Evolutionary conservation across 2,797 vertebrate genomes (phyloP).

Genomic region (Tragopan temminckii): DNA sequence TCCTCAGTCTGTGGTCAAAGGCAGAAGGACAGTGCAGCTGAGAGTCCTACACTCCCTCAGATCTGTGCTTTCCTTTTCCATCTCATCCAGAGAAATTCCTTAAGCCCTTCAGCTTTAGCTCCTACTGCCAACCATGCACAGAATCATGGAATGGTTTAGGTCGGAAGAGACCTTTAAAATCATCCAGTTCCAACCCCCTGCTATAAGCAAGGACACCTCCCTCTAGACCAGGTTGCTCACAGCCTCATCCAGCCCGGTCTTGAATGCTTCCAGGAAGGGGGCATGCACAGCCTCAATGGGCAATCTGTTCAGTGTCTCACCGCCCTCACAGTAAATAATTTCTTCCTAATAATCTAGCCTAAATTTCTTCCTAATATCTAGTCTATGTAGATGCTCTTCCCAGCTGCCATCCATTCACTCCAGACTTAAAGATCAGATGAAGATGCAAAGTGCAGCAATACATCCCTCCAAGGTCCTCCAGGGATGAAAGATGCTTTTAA

Average conservation of each 20-base stretch:
- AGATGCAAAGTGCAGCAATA: not conserved
- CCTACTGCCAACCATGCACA: not conserved
- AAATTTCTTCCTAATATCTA: too few species aligned
- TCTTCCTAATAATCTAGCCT: too few species aligned
- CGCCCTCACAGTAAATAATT: too few species aligned
- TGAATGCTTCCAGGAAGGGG: too few species aligned
- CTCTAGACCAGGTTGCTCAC: too few species aligned
- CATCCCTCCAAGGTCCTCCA: not conserved
- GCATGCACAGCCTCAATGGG: too few species aligned
- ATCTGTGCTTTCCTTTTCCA: not conserved
- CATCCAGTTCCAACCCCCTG: too few species aligned
- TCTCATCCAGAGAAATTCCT: not conserved
- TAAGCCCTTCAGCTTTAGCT: not conserved
- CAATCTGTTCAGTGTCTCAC: too few species aligned
- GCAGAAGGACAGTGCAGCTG: not conserved
- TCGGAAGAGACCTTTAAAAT: too few species aligned
- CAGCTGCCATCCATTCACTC: not conserved
- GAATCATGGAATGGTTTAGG: too few species aligned
- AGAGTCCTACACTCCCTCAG: accelerated
- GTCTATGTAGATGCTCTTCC: not conserved
- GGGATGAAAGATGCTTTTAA: not conserved
- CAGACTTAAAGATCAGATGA: accelerated
- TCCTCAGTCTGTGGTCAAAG: accelerated
- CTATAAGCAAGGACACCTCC: too few species aligned
- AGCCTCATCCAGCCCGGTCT: too few species aligned